Percentiles rank a stretch among this genome's conserved stretches.
These are phyloP conservation scores for Ecliptopera silaceata DNA, from an alignment of 2,888 invertebrate genomes.

Conservation along the genomic window DNA sequence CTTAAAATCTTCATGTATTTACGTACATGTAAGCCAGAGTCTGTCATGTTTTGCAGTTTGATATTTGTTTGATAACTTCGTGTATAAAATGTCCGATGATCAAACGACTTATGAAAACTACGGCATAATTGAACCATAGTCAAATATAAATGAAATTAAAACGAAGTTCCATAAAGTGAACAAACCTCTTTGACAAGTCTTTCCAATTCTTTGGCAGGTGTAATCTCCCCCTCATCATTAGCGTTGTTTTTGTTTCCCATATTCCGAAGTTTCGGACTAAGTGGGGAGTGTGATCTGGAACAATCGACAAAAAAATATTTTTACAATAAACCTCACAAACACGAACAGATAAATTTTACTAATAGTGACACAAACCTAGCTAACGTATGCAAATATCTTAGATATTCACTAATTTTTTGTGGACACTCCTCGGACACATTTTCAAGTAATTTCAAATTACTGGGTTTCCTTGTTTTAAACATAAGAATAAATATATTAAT, in stretches of 20 bases:
- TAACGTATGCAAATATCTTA: constrained; percentile 21
- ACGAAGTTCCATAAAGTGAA: constrained; percentile 12
- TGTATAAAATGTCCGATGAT: too few species aligned
- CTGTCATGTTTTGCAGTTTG: too few species aligned
- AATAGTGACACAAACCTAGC: constrained; percentile 20
- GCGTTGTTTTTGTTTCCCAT: constrained; percentile 78
- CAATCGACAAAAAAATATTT: constrained; percentile 10
- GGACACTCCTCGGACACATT: constrained; percentile 9
- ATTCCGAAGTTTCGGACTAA: constrained; percentile 83
- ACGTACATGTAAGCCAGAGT: too few species aligned
- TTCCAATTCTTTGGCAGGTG: constrained; percentile 88
- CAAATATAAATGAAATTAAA: too few species aligned
- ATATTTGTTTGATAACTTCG: too few species aligned
- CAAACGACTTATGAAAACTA: too few species aligned
- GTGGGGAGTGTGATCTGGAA: constrained; percentile 84
- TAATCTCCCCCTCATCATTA: constrained; percentile 83
- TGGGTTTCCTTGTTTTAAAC: constrained; percentile 11
- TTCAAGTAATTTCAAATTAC: constrained; percentile 2
- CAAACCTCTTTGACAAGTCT: constrained; percentile 87
- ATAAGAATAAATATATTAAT: too few species aligned
- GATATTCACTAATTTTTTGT: constrained; percentile 17
- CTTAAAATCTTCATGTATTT: too few species aligned
- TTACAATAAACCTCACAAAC: too few species aligned
- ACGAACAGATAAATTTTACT: too few species aligned
- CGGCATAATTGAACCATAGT: too few species aligned